Evolutionary conservation across 2,113 vertebrate species (phyloP).

Genomic region (Nothoprocta perdicaria): DNA sequence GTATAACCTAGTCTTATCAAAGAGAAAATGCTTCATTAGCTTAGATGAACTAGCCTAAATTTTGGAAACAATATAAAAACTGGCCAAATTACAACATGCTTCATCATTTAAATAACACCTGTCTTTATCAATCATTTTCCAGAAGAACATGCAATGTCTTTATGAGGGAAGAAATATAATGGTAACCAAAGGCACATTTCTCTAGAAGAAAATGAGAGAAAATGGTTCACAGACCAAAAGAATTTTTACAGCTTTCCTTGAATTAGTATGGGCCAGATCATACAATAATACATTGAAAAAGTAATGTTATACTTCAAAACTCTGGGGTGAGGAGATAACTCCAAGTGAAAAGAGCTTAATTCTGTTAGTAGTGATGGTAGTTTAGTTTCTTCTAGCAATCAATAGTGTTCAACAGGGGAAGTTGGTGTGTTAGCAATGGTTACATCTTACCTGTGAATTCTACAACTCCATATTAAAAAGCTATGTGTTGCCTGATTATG

Average conservation of each 20-base stretch:
- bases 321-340: accelerated
- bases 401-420: neutral
- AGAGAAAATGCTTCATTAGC: neutral
- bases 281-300: neutral
- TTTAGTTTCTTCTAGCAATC: neutral
- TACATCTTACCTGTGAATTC: neutral
- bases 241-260: neutral
- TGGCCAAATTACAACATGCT: neutral
- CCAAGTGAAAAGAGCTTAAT: neutral
- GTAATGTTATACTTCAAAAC: neutral
- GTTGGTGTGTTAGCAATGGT: neutral
- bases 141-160: neutral
- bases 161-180: neutral
- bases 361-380: accelerated
- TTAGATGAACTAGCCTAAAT: neutral
- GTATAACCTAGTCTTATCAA: neutral
- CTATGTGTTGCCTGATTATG: neutral
- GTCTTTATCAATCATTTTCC: neutral
- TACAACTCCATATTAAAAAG: neutral
- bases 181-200: neutral
- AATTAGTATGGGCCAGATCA: neutral
- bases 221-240: neutral
- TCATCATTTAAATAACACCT: neutral
- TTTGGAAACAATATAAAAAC: neutral
- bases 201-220: neutral